Conservation (phyloP, 2,888 invertebrate genomes). For the Apotomis turbidana region DNA sequence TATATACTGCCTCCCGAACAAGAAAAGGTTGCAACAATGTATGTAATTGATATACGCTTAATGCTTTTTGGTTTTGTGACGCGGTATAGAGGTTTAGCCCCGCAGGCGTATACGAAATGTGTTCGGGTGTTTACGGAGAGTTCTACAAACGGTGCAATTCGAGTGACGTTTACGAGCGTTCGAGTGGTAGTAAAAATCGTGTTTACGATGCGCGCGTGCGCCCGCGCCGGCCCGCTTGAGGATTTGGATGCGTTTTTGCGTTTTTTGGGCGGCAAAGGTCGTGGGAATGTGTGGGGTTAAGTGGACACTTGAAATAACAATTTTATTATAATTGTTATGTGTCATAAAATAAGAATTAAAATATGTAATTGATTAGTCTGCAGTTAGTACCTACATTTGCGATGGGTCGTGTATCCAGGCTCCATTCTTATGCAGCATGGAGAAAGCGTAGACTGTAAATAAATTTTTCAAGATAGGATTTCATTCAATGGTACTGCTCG, state of each 20-base stretch:
- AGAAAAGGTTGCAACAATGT: slow-evolving; percentile 17
- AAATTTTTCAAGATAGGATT: too few species aligned
- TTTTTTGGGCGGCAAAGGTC: slow-evolving; percentile 18
- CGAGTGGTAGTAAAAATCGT: slow-evolving; percentile 82
- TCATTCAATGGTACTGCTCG: too few species aligned
- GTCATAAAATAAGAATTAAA: background rate
- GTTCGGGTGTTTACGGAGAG: slow-evolving; percentile 80
- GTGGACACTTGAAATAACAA: background rate
- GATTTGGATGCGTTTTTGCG: slow-evolving; percentile 34
- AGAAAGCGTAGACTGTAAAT: too few species aligned
- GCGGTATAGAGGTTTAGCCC: slow-evolving; percentile 55
- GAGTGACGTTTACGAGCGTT: slow-evolving; percentile 81
- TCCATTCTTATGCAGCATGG: too few species aligned
- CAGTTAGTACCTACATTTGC: too few species aligned
- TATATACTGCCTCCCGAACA: slow-evolving; percentile 59
- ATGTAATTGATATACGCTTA: slow-evolving; percentile 7
- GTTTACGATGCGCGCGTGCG: slow-evolving; percentile 75
- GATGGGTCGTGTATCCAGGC: too few species aligned
- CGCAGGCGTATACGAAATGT: slow-evolving; percentile 81
- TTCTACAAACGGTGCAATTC: slow-evolving; percentile 82
- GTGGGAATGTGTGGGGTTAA: slow-evolving; percentile 8
- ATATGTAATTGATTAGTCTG: too few species aligned
- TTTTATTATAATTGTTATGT: background rate
- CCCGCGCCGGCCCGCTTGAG: slow-evolving; percentile 50
- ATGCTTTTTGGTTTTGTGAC: slow-evolving; percentile 2